Evolutionary conservation across 2,797 vertebrate species (phyloP).

Genomic region (Notamacropus eugenii): DNA sequence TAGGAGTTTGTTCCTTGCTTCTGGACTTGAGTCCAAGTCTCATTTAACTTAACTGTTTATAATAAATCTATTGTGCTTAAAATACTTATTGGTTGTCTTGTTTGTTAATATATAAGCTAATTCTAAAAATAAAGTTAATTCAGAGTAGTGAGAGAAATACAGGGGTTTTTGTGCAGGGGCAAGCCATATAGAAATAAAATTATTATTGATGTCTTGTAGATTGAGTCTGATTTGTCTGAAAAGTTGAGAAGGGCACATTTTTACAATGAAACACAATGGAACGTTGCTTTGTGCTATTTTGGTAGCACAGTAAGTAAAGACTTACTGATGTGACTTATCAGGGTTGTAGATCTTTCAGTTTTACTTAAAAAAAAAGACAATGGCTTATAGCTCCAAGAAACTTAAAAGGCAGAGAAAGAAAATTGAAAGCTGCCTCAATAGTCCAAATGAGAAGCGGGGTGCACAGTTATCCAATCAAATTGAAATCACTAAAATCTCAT

Average conservation of each 20-base stretch:
- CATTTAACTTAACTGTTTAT: not conserved
- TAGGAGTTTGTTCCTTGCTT: not conserved
- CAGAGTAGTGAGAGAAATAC: not conserved
- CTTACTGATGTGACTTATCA: not conserved
- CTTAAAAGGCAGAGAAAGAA: not conserved
- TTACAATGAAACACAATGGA: not conserved
- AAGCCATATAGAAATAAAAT: not conserved
- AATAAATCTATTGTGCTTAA: not conserved
- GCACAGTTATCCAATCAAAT: rapidly evolving
- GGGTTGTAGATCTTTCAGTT: not conserved
- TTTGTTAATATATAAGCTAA: not conserved
- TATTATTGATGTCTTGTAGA: not conserved
- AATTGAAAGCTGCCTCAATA: not conserved
- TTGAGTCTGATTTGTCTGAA: not conserved
- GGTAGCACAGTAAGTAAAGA: not conserved
- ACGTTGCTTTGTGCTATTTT: not conserved
- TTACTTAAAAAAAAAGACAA: not conserved
- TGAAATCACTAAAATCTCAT: not conserved
- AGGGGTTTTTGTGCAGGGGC: not conserved
- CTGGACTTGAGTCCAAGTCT: not conserved
- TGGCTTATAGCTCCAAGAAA: not conserved
- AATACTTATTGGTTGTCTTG: not conserved
- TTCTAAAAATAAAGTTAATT: not conserved
- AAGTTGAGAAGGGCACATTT: not conserved
- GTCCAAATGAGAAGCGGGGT: not conserved